These are phyloP conservation scores for Rosalia funebris DNA, from an alignment of 2,888 invertebrate species.

Conservation along the genomic window DNA sequence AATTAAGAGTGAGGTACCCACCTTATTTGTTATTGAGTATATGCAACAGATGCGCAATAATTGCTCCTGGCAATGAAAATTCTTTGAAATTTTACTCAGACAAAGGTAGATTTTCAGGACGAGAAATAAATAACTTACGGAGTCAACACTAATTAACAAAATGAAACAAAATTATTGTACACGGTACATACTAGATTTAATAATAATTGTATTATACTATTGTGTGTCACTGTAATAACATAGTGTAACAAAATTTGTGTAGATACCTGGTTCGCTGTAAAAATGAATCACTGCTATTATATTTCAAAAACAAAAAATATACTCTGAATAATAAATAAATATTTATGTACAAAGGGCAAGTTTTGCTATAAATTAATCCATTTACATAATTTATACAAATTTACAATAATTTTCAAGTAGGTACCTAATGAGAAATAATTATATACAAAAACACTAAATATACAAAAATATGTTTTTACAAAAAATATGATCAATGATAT, in stretches of 20 bases:
- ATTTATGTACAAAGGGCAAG: slow-evolving; percentile 53
- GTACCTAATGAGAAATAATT: slow-evolving; percentile 49
- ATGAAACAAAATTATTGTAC: slow-evolving; percentile 57
- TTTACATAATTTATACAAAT: slow-evolving; percentile 55
- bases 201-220: slow-evolving; percentile 59
- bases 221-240: slow-evolving; percentile 40
- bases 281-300: slow-evolving; percentile 33
- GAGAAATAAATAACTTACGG: slow-evolving; percentile 46
- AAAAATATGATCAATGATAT: slow-evolving; percentile 49
- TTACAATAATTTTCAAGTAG: slow-evolving; percentile 49
- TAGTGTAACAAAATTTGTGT: slow-evolving; percentile 34
- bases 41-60: slow-evolving; percentile 31
- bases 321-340: slow-evolving; percentile 41
- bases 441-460: slow-evolving; percentile 50
- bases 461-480: slow-evolving; percentile 56
- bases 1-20: slow-evolving; percentile 53
- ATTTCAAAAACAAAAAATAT: slow-evolving; percentile 39
- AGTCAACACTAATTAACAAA: slow-evolving; percentile 53
- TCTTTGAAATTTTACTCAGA: slow-evolving; percentile 24
- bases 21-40: slow-evolving; percentile 40
- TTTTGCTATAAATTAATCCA: slow-evolving; percentile 42
- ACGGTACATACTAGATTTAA: slow-evolving; percentile 60
- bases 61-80: slow-evolving; percentile 39
- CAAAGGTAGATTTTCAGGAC: slow-evolving; percentile 31
- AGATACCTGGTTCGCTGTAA: slow-evolving; percentile 36